phyloP scores from a whole-genome alignment of 23 tunicate species.

The Halocynthia aurantium region DNA sequence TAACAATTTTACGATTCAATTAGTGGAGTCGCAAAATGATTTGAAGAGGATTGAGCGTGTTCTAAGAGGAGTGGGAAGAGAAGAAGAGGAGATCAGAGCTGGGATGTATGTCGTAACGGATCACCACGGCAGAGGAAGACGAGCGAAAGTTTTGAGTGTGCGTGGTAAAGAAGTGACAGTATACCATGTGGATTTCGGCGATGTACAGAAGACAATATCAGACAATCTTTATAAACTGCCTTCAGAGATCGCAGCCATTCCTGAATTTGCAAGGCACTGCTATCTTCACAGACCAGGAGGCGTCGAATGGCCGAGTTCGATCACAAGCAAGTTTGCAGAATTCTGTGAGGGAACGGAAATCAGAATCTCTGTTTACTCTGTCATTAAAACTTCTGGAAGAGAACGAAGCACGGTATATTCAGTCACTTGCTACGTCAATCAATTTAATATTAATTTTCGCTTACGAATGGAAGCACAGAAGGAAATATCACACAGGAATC shows the following conservation, averaged over 20 bases:
- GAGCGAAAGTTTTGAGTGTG: neutral
- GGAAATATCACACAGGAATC: neutral
- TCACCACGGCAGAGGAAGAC: neutral
- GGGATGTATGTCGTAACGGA: neutral
- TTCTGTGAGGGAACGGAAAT: neutral
- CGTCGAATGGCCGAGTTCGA: neutral
- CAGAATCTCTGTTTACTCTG: neutral
- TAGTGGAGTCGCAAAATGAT: neutral
- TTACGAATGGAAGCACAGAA: neutral
- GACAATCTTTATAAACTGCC: neutral
- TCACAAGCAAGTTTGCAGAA: neutral
- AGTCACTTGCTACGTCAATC: neutral
- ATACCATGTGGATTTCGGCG: constrained; percentile 2
- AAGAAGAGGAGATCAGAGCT: neutral
- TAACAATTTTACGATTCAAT: neutral
- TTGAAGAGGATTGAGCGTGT: neutral
- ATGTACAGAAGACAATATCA: neutral
- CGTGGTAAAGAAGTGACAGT: neutral
- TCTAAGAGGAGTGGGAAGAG: too few relatives aligned
- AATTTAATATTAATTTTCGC: neutral
- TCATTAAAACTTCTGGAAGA: neutral
- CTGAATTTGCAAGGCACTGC: neutral
- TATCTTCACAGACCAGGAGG: neutral
- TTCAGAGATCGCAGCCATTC: neutral
- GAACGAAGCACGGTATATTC: neutral